Conservation (phyloP, 2,113 vertebrate genomes). For the Varanus salvator region DNA sequence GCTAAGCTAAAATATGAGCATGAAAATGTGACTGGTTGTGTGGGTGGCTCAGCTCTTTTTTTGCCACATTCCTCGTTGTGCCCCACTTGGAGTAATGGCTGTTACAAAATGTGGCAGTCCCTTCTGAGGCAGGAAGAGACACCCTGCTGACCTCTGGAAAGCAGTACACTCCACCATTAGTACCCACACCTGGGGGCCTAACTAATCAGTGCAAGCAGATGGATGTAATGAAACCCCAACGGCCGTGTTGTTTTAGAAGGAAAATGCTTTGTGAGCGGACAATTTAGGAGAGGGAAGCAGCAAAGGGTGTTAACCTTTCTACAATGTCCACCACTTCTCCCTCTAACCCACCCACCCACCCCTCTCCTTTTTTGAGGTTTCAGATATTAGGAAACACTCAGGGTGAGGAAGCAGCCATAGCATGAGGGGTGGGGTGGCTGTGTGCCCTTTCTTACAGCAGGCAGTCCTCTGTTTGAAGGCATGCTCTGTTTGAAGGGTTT, state of each 20-base stretch:
- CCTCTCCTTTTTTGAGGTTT: neutral
- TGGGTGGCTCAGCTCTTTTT: neutral
- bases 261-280: neutral
- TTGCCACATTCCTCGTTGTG: neutral
- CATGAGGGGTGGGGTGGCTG: neutral
- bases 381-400: neutral
- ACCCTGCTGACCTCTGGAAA: neutral
- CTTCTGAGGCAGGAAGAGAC: conserved; percentile 29
- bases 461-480: too few species aligned
- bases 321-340: neutral
- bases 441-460: too few species aligned
- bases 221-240: neutral
- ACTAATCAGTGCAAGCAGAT: neutral
- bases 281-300: neutral
- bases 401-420: neutral
- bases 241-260: neutral
- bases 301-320: neutral
- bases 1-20: neutral
- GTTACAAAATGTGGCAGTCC: neutral
- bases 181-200: conserved; percentile 24
- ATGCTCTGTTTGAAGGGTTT: too few species aligned
- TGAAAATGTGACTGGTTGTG: neutral
- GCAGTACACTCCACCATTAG: neutral
- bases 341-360: neutral
- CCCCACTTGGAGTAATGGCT: neutral